These are phyloP conservation scores for Rhyacophila brunnea DNA, from an alignment of 1,140 invertebrate species.

Conservation along the genomic window DNA sequence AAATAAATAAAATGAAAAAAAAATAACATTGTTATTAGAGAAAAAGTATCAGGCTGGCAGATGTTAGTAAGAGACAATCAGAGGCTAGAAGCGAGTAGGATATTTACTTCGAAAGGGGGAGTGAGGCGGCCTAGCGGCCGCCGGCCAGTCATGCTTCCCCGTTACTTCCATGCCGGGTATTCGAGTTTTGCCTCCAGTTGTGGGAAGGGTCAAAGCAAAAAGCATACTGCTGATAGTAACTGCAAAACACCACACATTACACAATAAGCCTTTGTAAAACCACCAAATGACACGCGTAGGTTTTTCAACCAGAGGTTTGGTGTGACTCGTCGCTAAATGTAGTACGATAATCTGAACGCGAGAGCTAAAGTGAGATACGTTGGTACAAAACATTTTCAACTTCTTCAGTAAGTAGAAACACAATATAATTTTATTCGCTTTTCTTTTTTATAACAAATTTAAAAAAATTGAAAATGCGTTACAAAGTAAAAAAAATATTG, in stretches of 20 bases:
- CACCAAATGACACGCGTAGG: too few species aligned
- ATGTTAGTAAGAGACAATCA: background rate
- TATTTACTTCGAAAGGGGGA: conserved; percentile 28
- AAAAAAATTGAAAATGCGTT: too few species aligned
- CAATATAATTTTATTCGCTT: too few species aligned
- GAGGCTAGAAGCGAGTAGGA: conserved; percentile 14
- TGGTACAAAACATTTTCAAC: too few species aligned
- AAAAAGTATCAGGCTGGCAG: background rate
- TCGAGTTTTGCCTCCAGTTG: conserved; percentile 20
- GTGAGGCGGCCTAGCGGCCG: conserved; percentile 31
- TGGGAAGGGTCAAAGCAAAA: conserved; percentile 56
- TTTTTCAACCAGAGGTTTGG: too few species aligned
- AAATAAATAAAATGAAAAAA: background rate
- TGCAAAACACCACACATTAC: conserved; percentile 29
- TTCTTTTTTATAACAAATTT: too few species aligned
- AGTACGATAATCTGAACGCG: too few species aligned
- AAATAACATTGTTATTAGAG: conserved; percentile 14
- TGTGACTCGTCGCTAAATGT: too few species aligned
- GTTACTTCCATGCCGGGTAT: conserved; percentile 20
- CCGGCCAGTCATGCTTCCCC: conserved; percentile 24
- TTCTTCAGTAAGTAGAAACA: too few species aligned
- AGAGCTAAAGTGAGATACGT: too few species aligned
- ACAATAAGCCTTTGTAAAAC: too few species aligned
- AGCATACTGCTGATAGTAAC: conserved; percentile 35
- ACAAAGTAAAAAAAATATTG: too few species aligned